phyloP scores from a whole-genome alignment of 2,797 vertebrate species.

The Rhinichthys osculus region DNA sequence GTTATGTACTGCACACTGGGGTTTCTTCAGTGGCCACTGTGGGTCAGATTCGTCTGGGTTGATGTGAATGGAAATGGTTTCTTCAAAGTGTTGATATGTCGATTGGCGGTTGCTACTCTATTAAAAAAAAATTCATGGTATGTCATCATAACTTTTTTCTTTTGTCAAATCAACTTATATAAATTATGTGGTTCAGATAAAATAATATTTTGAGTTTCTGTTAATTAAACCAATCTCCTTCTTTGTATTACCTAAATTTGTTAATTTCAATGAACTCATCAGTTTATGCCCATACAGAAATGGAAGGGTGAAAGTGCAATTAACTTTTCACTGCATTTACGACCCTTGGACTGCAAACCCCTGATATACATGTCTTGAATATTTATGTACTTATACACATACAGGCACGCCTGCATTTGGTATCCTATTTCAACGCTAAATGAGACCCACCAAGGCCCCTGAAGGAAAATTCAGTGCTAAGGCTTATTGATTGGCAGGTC shows the following conservation, averaged over 20 bases:
- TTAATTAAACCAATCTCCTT: no score
- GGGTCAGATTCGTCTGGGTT: constrained; percentile 27
- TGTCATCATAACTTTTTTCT: no score
- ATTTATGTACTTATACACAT: constrained; percentile 27
- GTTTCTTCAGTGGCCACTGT: constrained; percentile 25
- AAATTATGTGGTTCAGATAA: no score
- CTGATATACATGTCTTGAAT: constrained; percentile 17
- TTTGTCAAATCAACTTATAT: no score
- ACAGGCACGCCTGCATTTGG: constrained; percentile 35
- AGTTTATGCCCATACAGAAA: no score
- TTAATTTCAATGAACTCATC: no score
- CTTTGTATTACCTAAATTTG: no score
- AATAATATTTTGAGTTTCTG: no score
- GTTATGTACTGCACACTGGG: constrained; percentile 47
- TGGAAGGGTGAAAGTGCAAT: background rate
- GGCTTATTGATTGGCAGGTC: constrained; percentile 81
- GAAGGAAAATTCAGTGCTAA: constrained; percentile 69
- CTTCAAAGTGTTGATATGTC: constrained; percentile 15
- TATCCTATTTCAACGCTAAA: constrained; percentile 58
- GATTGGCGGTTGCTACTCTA: background rate
- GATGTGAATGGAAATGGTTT: constrained; percentile 40
- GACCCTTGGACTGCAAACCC: background rate
- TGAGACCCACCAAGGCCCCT: constrained; percentile 61
- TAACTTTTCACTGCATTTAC: constrained; percentile 13
- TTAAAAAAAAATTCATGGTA: no score